phyloP scores from a whole-genome alignment of 2,113 vertebrate species.

The Coracopsis vasa region DNA sequence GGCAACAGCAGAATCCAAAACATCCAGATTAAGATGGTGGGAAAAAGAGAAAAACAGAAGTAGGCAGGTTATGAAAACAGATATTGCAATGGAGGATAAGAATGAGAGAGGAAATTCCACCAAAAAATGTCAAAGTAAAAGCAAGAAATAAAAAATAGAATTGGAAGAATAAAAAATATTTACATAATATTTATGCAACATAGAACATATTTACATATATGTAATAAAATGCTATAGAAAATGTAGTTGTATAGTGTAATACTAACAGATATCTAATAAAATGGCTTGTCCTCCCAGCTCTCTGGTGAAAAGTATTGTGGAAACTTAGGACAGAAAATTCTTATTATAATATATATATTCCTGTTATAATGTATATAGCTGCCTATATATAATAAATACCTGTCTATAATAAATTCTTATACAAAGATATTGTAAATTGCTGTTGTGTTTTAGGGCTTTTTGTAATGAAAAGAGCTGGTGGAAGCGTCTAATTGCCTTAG shows the following conservation, averaged over 20 bases:
- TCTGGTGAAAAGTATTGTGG: not conserved
- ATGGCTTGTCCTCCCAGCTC: not conserved
- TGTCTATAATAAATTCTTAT: not conserved
- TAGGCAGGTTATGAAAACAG: not conserved
- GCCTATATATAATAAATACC: not conserved
- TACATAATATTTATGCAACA: not conserved
- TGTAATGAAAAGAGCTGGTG: not conserved
- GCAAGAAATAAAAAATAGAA: not conserved
- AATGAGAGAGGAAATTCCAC: not conserved
- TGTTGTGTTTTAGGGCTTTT: not conserved
- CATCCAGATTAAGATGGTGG: not conserved
- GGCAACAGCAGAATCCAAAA: slow-evolving; percentile 25
- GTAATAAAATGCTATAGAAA: not conserved
- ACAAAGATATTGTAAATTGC: not conserved
- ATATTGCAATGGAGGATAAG: not conserved
- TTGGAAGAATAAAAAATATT: not conserved
- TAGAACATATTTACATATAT: not conserved
- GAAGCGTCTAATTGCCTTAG: not conserved
- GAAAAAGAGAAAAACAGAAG: not conserved
- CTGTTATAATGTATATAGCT: not conserved
- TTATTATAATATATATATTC: not conserved
- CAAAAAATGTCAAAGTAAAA: not conserved
- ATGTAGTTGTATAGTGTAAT: not conserved
- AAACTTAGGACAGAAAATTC: not conserved
- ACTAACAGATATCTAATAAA: not conserved